phyloP scores from a whole-genome alignment of 2,888 invertebrate genomes.

The Lomographa bimaculata region DNA sequence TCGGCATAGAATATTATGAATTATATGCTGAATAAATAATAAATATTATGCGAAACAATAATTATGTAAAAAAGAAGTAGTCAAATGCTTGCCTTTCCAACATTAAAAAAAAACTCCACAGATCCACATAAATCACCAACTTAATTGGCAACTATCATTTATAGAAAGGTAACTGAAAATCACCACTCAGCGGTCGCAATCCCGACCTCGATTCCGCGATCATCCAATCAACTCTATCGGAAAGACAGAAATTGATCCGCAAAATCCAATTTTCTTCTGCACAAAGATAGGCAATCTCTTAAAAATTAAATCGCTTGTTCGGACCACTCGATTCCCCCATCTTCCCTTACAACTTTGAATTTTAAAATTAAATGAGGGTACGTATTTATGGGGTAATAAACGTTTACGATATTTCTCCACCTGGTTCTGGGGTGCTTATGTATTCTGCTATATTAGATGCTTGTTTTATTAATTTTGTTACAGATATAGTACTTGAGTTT shows the following conservation, averaged over 20 bases:
- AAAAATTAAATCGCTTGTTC: slow-evolving; percentile 44
- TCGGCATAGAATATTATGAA: too few species aligned
- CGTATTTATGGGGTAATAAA: slow-evolving; percentile 29
- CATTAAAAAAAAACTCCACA: too few species aligned
- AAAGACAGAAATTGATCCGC: slow-evolving; percentile 28
- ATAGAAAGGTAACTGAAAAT: slow-evolving; percentile 8
- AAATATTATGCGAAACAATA: too few species aligned
- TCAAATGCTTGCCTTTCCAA: too few species aligned
- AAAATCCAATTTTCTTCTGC: slow-evolving; percentile 45
- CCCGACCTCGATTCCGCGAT: slow-evolving; percentile 36
- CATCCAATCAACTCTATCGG: slow-evolving; percentile 31
- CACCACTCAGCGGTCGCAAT: slow-evolving; percentile 31
- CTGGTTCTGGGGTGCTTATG: slow-evolving; percentile 16
- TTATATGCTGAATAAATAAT: too few species aligned
- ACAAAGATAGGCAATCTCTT: slow-evolving; percentile 37
- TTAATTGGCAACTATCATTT: slow-evolving; percentile 14
- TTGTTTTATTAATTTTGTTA: slow-evolving; percentile 6
- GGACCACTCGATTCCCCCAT: slow-evolving; percentile 6
- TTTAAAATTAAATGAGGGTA: slow-evolving; percentile 21
- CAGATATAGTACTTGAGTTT: slow-evolving; percentile 1
- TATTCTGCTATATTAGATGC: slow-evolving; percentile 6
- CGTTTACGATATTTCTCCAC: slow-evolving; percentile 37
- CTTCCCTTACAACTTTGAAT: slow-evolving; percentile 15
- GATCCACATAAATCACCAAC: background rate
- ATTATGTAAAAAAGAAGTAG: too few species aligned